These are phyloP conservation scores for Apteryx mantelli DNA, from an alignment of 2,113 vertebrate species.

Conservation along the genomic window DNA sequence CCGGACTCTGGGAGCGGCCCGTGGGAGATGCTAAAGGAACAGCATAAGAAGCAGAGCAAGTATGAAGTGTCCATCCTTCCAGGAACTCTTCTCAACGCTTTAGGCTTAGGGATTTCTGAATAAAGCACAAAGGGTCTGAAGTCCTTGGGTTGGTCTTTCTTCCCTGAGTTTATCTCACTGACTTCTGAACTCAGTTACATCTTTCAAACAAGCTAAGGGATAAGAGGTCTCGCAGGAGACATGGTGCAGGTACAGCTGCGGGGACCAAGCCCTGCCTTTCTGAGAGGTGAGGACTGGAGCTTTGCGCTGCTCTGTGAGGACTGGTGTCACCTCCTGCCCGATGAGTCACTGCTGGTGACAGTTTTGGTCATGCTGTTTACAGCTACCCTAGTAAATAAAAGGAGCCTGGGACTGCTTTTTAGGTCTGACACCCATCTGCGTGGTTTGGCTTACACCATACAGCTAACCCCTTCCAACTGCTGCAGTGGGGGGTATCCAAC, in stretches of 20 bases:
- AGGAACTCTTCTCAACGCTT: not conserved
- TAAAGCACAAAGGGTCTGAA: not conserved
- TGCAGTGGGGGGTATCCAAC: not conserved
- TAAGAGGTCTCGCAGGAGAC: not conserved
- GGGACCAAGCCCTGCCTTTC: not conserved
- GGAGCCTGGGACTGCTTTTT: not conserved
- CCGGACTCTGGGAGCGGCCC: accelerated
- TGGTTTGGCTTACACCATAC: not conserved
- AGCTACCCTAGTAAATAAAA: not conserved
- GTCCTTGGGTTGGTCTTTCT: not conserved
- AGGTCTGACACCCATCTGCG: not conserved
- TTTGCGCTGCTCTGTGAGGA: not conserved
- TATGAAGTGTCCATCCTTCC: not conserved
- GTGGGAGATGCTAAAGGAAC: not conserved
- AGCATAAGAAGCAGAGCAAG: not conserved
- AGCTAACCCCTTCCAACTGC: not conserved
- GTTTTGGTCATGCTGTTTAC: not conserved
- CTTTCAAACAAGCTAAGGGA: accelerated
- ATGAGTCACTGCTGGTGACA: not conserved
- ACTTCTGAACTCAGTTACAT: not conserved
- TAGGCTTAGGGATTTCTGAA: not conserved
- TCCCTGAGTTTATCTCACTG: not conserved
- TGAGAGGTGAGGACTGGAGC: not conserved
- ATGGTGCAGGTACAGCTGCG: not conserved
- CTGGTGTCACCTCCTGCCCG: not conserved